Evolutionary conservation across 2,888 invertebrate genomes (phyloP).

Genomic region (Plebejus melissa): DNA sequence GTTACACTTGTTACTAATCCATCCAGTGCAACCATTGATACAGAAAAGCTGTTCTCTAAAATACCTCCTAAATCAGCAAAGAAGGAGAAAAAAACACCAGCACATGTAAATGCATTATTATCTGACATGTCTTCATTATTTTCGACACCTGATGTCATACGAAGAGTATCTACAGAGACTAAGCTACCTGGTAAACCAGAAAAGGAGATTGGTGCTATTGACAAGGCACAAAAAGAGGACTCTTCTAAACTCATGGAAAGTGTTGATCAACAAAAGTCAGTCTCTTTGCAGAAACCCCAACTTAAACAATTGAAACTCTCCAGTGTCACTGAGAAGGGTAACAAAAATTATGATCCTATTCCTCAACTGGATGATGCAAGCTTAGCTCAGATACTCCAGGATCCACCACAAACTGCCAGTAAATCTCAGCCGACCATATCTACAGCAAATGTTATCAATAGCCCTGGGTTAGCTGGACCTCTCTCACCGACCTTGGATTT

Average conservation of each 20-base stretch:
- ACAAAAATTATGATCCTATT: slow-evolving; percentile 62
- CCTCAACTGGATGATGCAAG: slow-evolving; percentile 73
- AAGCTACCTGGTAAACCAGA: slow-evolving; percentile 71
- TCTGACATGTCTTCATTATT: slow-evolving; percentile 85
- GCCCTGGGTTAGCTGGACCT: slow-evolving; percentile 73
- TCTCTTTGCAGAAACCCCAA: slow-evolving; percentile 47
- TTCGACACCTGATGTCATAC: slow-evolving; percentile 88
- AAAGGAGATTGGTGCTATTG: slow-evolving; percentile 56
- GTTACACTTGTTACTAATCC: slow-evolving; percentile 47
- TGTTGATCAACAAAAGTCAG: slow-evolving; percentile 45
- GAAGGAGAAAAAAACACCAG: slow-evolving; percentile 80
- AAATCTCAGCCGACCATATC: slow-evolving; percentile 57
- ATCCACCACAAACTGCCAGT: slow-evolving; percentile 53
- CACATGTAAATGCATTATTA: slow-evolving; percentile 75
- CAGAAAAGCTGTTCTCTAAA: slow-evolving; percentile 67
- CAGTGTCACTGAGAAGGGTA: slow-evolving; percentile 48
- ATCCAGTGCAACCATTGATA: slow-evolving; percentile 44
- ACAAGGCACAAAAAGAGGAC: slow-evolving; percentile 44
- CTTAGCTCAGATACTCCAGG: slow-evolving; percentile 72
- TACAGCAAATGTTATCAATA: slow-evolving; percentile 58
- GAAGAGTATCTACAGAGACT: slow-evolving; percentile 80
- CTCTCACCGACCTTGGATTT: slow-evolving; percentile 80
- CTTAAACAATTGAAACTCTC: slow-evolving; percentile 50
- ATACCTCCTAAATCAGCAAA: slow-evolving; percentile 56
- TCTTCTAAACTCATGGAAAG: slow-evolving; percentile 40